Conservation (phyloP, 1,140 invertebrate genomes). For the Aporrectodea caliginosa region DNA sequence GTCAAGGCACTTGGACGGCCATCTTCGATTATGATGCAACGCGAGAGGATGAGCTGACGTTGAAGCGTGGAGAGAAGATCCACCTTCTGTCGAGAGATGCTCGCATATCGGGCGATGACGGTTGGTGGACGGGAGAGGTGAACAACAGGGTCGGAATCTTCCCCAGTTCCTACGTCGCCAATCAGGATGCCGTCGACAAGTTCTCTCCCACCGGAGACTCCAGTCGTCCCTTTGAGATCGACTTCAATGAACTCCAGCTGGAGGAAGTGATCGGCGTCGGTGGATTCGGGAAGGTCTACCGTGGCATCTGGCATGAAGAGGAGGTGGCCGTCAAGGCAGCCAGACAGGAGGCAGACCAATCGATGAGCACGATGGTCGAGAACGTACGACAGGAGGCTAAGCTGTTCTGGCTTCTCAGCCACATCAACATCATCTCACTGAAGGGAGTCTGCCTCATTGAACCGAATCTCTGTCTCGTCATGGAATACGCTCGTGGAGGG, state of each 20-base stretch:
- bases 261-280: slow-evolving; percentile 94
- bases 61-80: slow-evolving; percentile 79
- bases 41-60: slow-evolving; percentile 85
- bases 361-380: slow-evolving; percentile 73
- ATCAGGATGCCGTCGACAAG: slow-evolving; percentile 61
- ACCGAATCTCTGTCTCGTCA: slow-evolving; percentile 89
- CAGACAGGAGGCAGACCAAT: slow-evolving; percentile 84
- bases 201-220: slow-evolving; percentile 58
- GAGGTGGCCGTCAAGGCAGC: slow-evolving; percentile 93
- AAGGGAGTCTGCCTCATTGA: slow-evolving; percentile 86
- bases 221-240: slow-evolving; percentile 76
- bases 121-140: slow-evolving; percentile 96
- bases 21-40: slow-evolving; percentile 90
- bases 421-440: slow-evolving; percentile 88
- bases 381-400: slow-evolving; percentile 92
- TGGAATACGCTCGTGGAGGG: slow-evolving; percentile 91
- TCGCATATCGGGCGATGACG: slow-evolving; percentile 91
- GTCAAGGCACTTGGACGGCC: slow-evolving; percentile 65
- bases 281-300: slow-evolving; percentile 90
- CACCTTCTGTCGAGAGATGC: slow-evolving; percentile 87
- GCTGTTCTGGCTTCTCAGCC: slow-evolving; percentile 86
- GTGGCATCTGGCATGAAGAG: slow-evolving; percentile 73
- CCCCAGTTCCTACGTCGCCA: slow-evolving; percentile 86
- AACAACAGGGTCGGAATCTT: slow-evolving; percentile 75
- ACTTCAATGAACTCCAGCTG: slow-evolving; percentile 78